Evolutionary conservation across 2,888 invertebrate species (phyloP), one percentile per base, ranked within the genome.

Genomic region (Ditula angustiorana): DNA sequence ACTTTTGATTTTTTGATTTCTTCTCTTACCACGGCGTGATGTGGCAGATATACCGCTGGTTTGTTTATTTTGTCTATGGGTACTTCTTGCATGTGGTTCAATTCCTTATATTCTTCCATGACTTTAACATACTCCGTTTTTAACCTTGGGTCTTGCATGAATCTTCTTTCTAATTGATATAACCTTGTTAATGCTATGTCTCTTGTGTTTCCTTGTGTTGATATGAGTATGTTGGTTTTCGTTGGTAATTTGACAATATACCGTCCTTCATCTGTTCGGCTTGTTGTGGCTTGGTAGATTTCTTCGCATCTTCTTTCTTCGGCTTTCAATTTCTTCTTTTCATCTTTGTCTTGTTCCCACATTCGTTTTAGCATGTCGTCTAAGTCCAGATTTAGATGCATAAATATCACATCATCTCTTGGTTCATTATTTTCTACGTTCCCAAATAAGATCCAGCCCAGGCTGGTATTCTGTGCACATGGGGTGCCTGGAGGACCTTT

Each of bases 371-470:
- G n/a, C n/a, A n/a, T n/a, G n/a, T n/a, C n/a, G n/a, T n/a, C n/a
- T n/a, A n/a, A n/a, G n/a, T n/a, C n/a, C n/a, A n/a, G n/a, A n/a
- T n/a, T n/a, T n/a, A n/a, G n/a, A n/a, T n/a, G n/a, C n/a, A n/a
- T n/a, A n/a, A n/a, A n/a, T n/a, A n/a, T n/a, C n/a, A n/a, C n/a
- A n/a, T n/a, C n/a, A n/a, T n/a, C n/a, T n/a, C n/a, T n/a, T n/a
- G n/a, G n/a, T n/a, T n/a, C n/a, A n/a, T n/a, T n/a, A n/a, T n/a
- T n/a, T n/a, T n/a, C n/a, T n/a, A n/a, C 33, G 5, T 62, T 58
- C 7, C 71, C 74, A 60, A 73, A 73, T 21, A 74, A 24, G 35
- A 72, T 68, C 70, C 71, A 72, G 8, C 71, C 71, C 35, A 72
- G 61, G 50, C 44, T 67, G 24, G 73, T 73, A 23, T 72, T 60